These are phyloP conservation scores for Phallusia fumigata DNA, from an alignment of 23 tunicate species.

Conservation along the genomic window DNA sequence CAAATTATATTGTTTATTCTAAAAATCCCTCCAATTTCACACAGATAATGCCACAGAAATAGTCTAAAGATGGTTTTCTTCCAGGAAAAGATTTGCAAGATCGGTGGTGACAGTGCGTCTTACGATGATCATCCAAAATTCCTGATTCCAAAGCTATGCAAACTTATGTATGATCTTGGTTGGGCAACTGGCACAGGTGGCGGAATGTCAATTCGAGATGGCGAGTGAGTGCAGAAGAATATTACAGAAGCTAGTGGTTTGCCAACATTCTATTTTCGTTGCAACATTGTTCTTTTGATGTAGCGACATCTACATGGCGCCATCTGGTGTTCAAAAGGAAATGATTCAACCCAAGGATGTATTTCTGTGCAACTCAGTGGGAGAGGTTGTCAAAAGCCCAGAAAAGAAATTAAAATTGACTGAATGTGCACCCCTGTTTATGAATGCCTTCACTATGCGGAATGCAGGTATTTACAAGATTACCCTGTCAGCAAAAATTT, in stretches of 20 bases:
- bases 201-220: slow-evolving; percentile 48
- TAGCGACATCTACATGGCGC: slow-evolving; percentile 82
- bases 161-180: slow-evolving; percentile 65
- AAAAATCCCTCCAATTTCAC: too few species aligned
- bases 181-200: slow-evolving; percentile 98
- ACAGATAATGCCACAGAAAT: too few species aligned
- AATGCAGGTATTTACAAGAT: slow-evolving; percentile 78
- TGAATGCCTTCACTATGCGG: slow-evolving; percentile 61
- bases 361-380: slow-evolving; percentile 52
- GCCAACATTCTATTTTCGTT: not conserved
- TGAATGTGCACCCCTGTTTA: slow-evolving; percentile 79
- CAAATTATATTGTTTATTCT: too few species aligned
- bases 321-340: slow-evolving; percentile 94
- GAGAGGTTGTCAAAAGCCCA: slow-evolving; percentile 44
- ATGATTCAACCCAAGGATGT: slow-evolving; percentile 68
- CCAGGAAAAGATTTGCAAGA: too few species aligned
- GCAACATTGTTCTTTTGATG: not conserved
- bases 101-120: not conserved
- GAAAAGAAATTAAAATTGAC: slow-evolving; percentile 41
- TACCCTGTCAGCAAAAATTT: too few species aligned
- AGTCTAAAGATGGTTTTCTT: too few species aligned
- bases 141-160: slow-evolving; percentile 64
- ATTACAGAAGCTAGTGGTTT: too few species aligned
- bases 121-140: not conserved
- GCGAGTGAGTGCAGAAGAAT: slow-evolving; percentile 14